Evolutionary conservation across 2,113 vertebrate genomes (phyloP), one percentile per base, ranked within the genome.

Genomic region (Anhinga rufa): DNA sequence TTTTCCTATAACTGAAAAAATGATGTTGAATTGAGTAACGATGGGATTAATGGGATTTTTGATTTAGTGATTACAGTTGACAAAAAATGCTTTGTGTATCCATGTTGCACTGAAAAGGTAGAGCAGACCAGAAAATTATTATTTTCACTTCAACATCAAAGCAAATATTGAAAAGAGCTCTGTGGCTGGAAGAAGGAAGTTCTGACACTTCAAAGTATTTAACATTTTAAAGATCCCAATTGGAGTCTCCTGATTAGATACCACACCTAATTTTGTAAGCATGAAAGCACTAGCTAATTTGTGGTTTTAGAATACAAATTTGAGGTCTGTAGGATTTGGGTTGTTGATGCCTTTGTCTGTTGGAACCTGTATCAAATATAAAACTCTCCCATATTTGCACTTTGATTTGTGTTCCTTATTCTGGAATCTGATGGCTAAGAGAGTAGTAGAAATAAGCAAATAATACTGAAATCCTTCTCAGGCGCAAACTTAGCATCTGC

Each of bases 11-110:
- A 78, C 65, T 78, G 78, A 91, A 92, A 92, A 93, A 83, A 85
- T 12, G 49, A 20, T 40, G 21, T 89, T 97, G 60, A 89, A 85
- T 89, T 95, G 61, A 92, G 36, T 94, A 93, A 90, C 42, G n/a
- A 93, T 82, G 80, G 52, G 74, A 89, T 93, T 94, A 89, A 92
- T 96, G 48, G 52, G 83, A 32, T 84, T 92, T 97, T 95, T 91
- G 79, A 77, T 92, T 92, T 38, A 72, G 62, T 84, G 82, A 89
- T 91, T 77, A 58, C 72, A 94, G 57, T 84, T 62, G 51, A 84
- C 92, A 89, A 92, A 96, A 95, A 95, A 54, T 44, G 19, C 77
- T 94, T 66, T 55, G 38, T 66, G 21, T 90, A 55, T 84, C 66
- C 48, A 44, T 68, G 17, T 91, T 57, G 40, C 89, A 55, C 42